Conservation (phyloP, 2,797 vertebrate genomes). For the Silurus lanzhouensis region DNA sequence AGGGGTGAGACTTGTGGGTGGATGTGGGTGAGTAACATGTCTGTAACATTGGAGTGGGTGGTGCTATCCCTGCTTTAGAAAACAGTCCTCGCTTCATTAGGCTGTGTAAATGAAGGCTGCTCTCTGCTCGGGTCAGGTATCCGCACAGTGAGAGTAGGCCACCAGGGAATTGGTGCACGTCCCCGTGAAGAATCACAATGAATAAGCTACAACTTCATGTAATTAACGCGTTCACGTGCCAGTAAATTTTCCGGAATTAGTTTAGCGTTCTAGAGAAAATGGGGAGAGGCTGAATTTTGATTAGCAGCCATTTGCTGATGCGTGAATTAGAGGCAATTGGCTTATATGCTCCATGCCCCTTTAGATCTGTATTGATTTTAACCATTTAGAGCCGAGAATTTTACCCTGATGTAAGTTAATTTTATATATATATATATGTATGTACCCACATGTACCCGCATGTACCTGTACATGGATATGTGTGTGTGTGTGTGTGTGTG, state of each 20-base stretch:
- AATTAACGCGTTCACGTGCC: constrained; percentile 38
- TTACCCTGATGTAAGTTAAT: neutral
- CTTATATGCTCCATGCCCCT: constrained; percentile 16
- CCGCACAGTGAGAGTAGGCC: constrained; percentile 38
- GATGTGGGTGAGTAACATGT: constrained; percentile 42
- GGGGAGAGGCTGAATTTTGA: constrained; percentile 40
- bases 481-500: too few species aligned
- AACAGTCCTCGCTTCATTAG: constrained; percentile 61
- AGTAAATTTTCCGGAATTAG: constrained; percentile 35
- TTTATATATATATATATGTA: neutral
- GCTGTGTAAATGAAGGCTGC: constrained; percentile 61
- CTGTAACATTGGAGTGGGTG: constrained; percentile 32
- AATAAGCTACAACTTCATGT: constrained; percentile 37
- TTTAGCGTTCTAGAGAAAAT: constrained; percentile 35
- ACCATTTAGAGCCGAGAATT: neutral
- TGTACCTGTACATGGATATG: too few species aligned
- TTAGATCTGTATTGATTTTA: constrained; percentile 4
- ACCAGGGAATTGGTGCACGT: constrained; percentile 22
- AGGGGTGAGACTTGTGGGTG: constrained; percentile 39
- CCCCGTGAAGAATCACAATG: constrained; percentile 49
- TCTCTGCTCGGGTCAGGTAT: constrained; percentile 51
- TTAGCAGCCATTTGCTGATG: constrained; percentile 42
- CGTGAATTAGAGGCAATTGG: constrained; percentile 33
- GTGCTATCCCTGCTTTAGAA: constrained; percentile 55
- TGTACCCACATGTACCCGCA: too few species aligned